Percentiles rank a stretch among this genome's conserved stretches.
These are phyloP conservation scores for Gnathonemus echidnorhynchus DNA, from an alignment of 2,113 vertebrate species.

Conservation along the genomic window DNA sequence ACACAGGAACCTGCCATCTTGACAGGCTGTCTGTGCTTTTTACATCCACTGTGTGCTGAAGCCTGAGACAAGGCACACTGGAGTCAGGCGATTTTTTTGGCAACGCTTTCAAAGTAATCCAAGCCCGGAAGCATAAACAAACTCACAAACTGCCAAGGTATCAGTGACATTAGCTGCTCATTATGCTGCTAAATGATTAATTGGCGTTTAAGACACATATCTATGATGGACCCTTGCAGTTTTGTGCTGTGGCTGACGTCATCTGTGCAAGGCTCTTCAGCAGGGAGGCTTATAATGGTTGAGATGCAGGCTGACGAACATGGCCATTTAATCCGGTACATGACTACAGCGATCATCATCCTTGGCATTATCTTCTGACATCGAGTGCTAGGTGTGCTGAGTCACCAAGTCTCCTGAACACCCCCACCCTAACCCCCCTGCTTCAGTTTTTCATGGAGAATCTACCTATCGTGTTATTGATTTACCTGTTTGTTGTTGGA, in stretches of 20 bases:
- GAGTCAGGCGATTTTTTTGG: background rate
- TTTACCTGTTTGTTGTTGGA: background rate
- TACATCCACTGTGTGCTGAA: background rate
- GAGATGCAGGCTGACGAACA: background rate
- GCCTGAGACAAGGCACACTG: background rate
- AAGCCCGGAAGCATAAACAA: background rate
- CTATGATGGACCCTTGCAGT: background rate
- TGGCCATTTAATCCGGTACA: background rate
- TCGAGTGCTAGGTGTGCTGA: background rate
- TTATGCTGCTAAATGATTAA: background rate
- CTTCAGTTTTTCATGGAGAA: background rate
- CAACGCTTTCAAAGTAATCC: background rate
- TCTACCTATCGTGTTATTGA: background rate
- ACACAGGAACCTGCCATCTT: background rate
- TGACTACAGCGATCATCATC: background rate
- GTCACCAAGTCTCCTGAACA: background rate
- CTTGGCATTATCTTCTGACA: background rate
- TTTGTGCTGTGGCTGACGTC: background rate
- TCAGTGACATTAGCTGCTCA: background rate
- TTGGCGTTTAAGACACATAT: background rate
- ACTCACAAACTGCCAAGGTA: background rate
- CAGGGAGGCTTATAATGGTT: background rate
- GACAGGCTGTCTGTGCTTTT: background rate
- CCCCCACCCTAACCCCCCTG: background rate
- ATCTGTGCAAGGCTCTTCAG: background rate